phyloP scores from a whole-genome alignment of 1,140 invertebrate species.

The Drosophila rhopaloa region DNA sequence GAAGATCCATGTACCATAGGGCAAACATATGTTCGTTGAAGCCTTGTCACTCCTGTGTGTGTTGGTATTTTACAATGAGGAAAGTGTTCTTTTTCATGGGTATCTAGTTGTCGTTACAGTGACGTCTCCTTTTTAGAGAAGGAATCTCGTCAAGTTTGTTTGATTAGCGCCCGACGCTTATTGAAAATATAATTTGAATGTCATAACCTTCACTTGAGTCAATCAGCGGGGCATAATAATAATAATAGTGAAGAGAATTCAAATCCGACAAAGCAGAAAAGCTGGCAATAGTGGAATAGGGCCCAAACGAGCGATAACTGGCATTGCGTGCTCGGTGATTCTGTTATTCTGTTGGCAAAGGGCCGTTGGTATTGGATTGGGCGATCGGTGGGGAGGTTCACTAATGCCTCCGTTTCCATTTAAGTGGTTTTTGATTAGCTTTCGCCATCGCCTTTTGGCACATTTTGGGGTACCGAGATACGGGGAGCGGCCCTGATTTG shows the following conservation, averaged over 20 bases:
- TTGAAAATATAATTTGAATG: conserved; percentile 82
- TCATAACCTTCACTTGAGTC: conserved; percentile 74
- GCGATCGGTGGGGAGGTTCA: conserved; percentile 1
- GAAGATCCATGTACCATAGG: too few species aligned
- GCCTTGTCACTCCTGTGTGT: too few species aligned
- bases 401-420: conserved; percentile 56
- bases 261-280: conserved; percentile 1
- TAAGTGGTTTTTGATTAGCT: conserved; percentile 76
- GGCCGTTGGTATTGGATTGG: conserved; percentile 9
- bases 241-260: conserved; percentile 26
- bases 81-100: background rate
- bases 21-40: too few species aligned
- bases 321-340: conserved; percentile 28
- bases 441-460: conserved; percentile 26
- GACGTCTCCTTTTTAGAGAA: background rate
- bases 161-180: conserved; percentile 47
- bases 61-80: too few species aligned
- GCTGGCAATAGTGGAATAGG: background rate
- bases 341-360: conserved; percentile 15
- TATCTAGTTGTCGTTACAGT: background rate
- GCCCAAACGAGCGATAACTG: conserved; percentile 23
- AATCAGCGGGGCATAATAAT: conserved; percentile 46
- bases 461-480: background rate
- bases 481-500: background rate
- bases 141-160: conserved; percentile 57